Percentiles rank a stretch among this genome's conserved stretches.
Evolutionary conservation across 2,888 invertebrate genomes (phyloP).

Genomic region (Sabellastarte sp.): DNA sequence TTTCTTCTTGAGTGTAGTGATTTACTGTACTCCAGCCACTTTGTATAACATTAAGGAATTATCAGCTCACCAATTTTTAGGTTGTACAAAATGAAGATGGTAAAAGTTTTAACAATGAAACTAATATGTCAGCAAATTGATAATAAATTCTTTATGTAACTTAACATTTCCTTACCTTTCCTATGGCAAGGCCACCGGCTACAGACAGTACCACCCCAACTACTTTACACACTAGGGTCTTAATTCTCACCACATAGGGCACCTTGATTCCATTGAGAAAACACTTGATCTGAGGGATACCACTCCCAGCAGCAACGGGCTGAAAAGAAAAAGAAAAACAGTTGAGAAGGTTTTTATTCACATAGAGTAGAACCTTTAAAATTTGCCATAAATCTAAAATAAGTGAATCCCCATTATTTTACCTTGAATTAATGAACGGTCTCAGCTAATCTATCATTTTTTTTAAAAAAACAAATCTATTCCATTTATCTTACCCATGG

Average conservation of each 20-base stretch:
- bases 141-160: not conserved
- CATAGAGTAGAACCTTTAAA: no score
- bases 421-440: no score
- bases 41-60: no score
- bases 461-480: no score
- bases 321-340: slow-evolving; percentile 21
- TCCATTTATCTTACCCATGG: no score
- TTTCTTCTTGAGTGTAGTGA: no score
- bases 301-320: slow-evolving; percentile 58
- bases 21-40: no score
- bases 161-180: slow-evolving; percentile 48
- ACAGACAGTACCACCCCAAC: slow-evolving; percentile 56
- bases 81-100: not conserved
- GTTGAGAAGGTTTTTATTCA: no score
- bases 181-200: slow-evolving; percentile 56
- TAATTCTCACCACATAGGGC: slow-evolving; percentile 51
- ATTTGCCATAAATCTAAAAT: no score
- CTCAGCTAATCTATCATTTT: no score
- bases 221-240: slow-evolving; percentile 54
- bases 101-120: not conserved
- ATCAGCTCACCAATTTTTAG: not conserved
- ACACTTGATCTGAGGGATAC: slow-evolving; percentile 58
- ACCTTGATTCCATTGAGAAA: slow-evolving; percentile 58
- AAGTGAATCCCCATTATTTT: no score
- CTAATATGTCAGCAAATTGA: not conserved